Conservation (phyloP, 2,113 vertebrate species). For the Parus major region DNA sequence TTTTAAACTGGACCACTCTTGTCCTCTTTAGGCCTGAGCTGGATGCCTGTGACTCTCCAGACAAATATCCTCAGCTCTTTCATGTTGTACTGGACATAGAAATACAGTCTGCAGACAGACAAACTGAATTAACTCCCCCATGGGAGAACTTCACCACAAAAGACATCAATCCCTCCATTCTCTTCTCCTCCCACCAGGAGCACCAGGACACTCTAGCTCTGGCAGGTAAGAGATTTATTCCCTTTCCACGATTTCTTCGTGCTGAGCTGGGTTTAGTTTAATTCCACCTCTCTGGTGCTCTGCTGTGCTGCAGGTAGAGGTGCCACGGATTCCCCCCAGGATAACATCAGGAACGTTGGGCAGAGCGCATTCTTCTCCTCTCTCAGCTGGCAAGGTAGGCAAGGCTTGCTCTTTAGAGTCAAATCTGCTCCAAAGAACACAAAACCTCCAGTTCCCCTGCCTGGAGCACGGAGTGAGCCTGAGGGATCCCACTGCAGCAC, state of each 20-base stretch:
- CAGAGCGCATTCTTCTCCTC: constrained; percentile 83
- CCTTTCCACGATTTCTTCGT: fast-evolving
- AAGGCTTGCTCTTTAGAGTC: background rate
- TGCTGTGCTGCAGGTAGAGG: constrained; percentile 74
- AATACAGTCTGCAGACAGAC: constrained; percentile 89
- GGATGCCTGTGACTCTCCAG: constrained; percentile 94
- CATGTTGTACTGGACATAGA: constrained; percentile 92
- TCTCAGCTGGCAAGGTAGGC: constrained; percentile 83
- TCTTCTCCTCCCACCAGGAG: constrained; percentile 96
- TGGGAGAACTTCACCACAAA: constrained; percentile 97
- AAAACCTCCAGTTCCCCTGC: background rate
- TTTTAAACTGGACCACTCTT: background rate
- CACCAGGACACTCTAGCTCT: constrained; percentile 90
- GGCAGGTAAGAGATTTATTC: constrained; percentile 77
- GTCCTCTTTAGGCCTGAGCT: constrained; percentile 85
- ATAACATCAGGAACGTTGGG: constrained; percentile 75
- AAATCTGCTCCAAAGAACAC: background rate
- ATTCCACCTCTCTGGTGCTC: background rate
- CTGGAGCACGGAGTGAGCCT: background rate
- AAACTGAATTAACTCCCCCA: constrained; percentile 91
- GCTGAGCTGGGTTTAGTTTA: background rate
- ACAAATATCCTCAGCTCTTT: constrained; percentile 98
- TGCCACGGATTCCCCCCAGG: constrained; percentile 68
- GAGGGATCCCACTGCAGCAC: background rate
- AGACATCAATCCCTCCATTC: constrained; percentile 89